These are phyloP conservation scores for Dinomys branickii DNA, from an alignment of 2,113 vertebrate genomes.

Conservation along the genomic window DNA sequence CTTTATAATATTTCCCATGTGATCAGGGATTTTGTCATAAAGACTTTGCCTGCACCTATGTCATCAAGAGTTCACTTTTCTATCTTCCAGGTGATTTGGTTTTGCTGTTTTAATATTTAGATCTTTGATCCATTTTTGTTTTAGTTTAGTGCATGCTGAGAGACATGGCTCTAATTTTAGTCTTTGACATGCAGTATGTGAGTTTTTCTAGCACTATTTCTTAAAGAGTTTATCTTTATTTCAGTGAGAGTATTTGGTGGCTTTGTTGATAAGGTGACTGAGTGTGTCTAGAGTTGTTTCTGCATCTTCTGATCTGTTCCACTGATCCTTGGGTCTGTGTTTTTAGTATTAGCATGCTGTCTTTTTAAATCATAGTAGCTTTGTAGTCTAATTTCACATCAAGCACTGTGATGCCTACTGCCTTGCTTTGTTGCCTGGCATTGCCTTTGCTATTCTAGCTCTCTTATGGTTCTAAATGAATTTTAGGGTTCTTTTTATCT, in stretches of 20 bases:
- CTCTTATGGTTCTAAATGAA: not conserved
- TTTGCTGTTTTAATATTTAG: not conserved
- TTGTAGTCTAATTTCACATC: too few relatives aligned
- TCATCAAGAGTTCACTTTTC: not conserved
- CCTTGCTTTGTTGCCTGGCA: not conserved
- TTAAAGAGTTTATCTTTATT: not conserved
- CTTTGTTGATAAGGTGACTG: not conserved
- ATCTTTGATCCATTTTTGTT: not conserved
- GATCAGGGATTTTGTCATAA: not conserved
- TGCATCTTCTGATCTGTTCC: not conserved
- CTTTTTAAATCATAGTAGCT: not conserved
- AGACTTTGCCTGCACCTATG: not conserved
- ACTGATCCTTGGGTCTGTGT: not conserved
- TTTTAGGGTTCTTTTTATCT: not conserved
- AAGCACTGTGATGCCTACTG: not conserved
- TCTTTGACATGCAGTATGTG: not conserved
- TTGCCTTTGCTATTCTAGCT: too few relatives aligned
- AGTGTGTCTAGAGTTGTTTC: not conserved
- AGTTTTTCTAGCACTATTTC: not conserved
- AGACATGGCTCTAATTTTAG: not conserved
- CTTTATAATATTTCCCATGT: too few relatives aligned
- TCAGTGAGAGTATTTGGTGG: not conserved
- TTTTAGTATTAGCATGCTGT: not conserved
- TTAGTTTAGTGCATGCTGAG: not conserved
- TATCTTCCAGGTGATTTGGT: not conserved